These are phyloP conservation scores for Ahaetulla prasina DNA, from an alignment of 2,113 vertebrate species.

Conservation along the genomic window DNA sequence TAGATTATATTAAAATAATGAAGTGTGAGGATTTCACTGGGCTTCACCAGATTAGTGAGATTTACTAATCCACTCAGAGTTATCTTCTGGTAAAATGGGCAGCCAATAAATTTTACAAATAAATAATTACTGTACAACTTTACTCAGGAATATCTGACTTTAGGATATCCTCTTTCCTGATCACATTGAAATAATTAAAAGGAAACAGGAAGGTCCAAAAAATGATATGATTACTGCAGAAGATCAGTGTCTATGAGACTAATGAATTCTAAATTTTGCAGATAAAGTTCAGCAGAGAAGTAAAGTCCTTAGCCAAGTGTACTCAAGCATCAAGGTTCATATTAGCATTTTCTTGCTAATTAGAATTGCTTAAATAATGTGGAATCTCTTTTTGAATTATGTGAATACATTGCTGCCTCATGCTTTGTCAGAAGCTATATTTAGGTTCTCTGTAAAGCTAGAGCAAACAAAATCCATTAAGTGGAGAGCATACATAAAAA, in stretches of 20 bases:
- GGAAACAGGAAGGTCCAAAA: conserved; percentile 63
- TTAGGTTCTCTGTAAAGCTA: conserved; percentile 18
- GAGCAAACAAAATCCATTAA: conserved; percentile 27
- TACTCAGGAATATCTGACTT: conserved; percentile 64
- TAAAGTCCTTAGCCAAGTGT: conserved; percentile 43
- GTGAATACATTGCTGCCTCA: conserved; percentile 5
- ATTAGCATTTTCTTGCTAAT: conserved; percentile 45
- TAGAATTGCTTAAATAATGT: conserved; percentile 36
- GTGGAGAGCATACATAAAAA: not conserved
- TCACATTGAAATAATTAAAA: conserved; percentile 65
- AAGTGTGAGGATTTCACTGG: conserved; percentile 62
- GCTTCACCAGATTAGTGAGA: conserved; percentile 12
- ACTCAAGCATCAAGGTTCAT: conserved; percentile 44
- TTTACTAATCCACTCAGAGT: conserved; percentile 50
- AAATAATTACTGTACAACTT: conserved; percentile 50
- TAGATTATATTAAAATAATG: conserved; percentile 57
- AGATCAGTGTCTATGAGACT: conserved; percentile 56
- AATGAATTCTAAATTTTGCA: conserved; percentile 58
- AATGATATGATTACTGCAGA: conserved; percentile 60
- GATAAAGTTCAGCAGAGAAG: conserved; percentile 48
- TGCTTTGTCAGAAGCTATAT: conserved; percentile 32
- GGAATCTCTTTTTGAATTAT: conserved; percentile 22
- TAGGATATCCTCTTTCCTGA: conserved; percentile 64
- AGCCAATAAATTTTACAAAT: not conserved
- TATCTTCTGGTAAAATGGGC: not conserved